Base-by-base conservation (phyloP, 2,888 invertebrate species). In the Heteromurus nitidus region DNA sequence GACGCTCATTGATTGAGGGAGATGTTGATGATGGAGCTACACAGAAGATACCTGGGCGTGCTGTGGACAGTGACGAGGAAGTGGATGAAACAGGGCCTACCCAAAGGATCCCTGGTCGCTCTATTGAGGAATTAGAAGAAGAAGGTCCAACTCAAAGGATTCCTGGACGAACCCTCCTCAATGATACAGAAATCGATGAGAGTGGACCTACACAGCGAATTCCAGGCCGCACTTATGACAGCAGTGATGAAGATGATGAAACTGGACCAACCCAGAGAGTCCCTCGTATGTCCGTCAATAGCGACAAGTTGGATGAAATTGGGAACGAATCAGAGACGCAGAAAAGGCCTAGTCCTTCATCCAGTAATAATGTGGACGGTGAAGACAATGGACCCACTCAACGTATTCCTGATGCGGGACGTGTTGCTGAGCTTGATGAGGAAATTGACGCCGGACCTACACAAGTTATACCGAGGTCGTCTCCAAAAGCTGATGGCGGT, bases 311-410 rank as follows among this genome's bases (percentile, higher is more conserved):
- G 16, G 31, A 62, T 13, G 30, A 47, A 44, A 47, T 24, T 44
- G 11, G 62, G 18, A 26, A n/a, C n/a, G n/a, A n/a, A n/a, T n/a
- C 44, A 13, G 72, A 50, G 3, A 77, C 77, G 24, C 77, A 77
- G 18, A 9, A 20, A 1, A 5, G 42, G 9, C 44, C 44, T 2
- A 16, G 72, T 13, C 1, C 26, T 3, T 9, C 3, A 1, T 11
- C 13, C 1, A 3, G 3, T 11, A 7, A 2, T n/a, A 31, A 64
- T n/a, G 53, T 30, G 0, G 53, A 64, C 0, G 24, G 3, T 65
- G 42, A 42, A 18, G 31, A 62, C 5, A 3, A 24, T 20, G 67
- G 58, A 3, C 67, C 67, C 1, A 64, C 36, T 13, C 31, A 64
- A 13, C 13, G 11, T n/a, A 64, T 36, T 31, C 64, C 64, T 16